These are phyloP conservation scores for Phrynocephalus guinanensis DNA, from an alignment of 2,797 vertebrate species.

Conservation along the genomic window DNA sequence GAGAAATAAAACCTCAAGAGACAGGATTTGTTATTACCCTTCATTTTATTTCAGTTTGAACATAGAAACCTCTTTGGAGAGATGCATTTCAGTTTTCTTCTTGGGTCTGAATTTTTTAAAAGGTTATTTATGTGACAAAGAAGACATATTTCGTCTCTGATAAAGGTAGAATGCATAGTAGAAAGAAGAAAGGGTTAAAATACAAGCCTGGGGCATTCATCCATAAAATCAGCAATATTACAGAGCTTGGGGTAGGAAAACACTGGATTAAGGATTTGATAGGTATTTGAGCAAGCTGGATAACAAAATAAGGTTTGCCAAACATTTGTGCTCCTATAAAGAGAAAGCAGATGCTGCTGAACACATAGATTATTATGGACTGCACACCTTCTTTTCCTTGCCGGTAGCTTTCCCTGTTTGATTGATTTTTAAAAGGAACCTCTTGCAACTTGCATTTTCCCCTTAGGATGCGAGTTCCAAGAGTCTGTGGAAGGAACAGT, in stretches of 20 bases:
- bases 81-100: slow-evolving; percentile 63
- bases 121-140: slow-evolving; percentile 81
- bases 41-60: slow-evolving; percentile 78
- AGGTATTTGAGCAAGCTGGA: neutral
- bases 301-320: neutral
- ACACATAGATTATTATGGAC: neutral
- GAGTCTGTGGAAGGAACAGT: neutral
- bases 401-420: neutral
- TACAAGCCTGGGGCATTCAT: slow-evolving; percentile 72
- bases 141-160: slow-evolving; percentile 83
- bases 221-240: slow-evolving; percentile 64
- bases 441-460: neutral
- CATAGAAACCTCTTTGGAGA: slow-evolving; percentile 76
- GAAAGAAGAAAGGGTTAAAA: slow-evolving; percentile 69
- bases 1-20: slow-evolving; percentile 20
- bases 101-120: slow-evolving; percentile 56
- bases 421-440: neutral
- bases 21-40: slow-evolving; percentile 61
- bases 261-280: neutral
- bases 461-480: neutral
- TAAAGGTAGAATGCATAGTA: slow-evolving; percentile 82
- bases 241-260: slow-evolving; percentile 59
- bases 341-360: slow-evolving; percentile 43
- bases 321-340: slow-evolving; percentile 14
- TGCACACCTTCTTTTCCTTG: too few relatives aligned